Evolutionary conservation across 2,797 vertebrate species (phyloP).

Genomic region (Kryptopterus vitreolus): DNA sequence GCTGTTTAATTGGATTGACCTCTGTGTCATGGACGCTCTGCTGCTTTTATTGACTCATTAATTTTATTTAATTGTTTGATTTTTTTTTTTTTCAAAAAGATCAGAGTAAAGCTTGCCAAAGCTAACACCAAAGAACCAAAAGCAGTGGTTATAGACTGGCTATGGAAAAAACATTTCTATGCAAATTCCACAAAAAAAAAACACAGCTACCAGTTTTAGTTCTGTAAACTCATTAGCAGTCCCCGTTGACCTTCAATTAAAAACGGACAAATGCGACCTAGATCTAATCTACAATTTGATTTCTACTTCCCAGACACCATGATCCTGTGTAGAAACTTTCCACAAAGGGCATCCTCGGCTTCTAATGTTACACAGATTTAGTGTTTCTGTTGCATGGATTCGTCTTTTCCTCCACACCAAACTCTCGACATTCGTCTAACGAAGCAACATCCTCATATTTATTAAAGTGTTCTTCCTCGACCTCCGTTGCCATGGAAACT

Average conservation of each 20-base stretch:
- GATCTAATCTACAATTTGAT: background rate
- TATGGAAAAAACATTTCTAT: background rate
- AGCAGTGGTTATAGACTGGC: background rate
- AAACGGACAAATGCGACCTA: background rate
- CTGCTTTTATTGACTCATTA: slow-evolving; percentile 45
- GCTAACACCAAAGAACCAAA: slow-evolving; percentile 33
- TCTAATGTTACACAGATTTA: slow-evolving; percentile 8
- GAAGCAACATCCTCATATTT: slow-evolving; percentile 55
- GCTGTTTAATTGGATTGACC: slow-evolving; percentile 48
- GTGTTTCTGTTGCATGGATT: slow-evolving; percentile 18
- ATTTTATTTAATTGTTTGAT: slow-evolving; percentile 44
- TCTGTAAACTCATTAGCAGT: background rate
- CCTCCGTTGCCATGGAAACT: slow-evolving; percentile 77
- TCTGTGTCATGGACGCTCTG: slow-evolving; percentile 31
- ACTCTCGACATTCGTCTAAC: slow-evolving; percentile 44
- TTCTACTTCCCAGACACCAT: background rate
- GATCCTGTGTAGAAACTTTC: background rate
- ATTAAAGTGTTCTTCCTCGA: slow-evolving; percentile 65
- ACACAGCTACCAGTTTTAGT: background rate
- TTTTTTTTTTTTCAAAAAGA: slow-evolving; percentile 22
- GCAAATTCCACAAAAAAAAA: background rate
- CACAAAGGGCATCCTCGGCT: background rate
- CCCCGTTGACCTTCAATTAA: background rate
- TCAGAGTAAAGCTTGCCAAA: background rate
- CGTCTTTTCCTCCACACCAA: slow-evolving; percentile 33